A percentile compares a stretch with the other conserved stretches of the same genome.
phyloP scores from a whole-genome alignment of 1,140 invertebrate species.

The Globodera ellingtonae region DNA sequence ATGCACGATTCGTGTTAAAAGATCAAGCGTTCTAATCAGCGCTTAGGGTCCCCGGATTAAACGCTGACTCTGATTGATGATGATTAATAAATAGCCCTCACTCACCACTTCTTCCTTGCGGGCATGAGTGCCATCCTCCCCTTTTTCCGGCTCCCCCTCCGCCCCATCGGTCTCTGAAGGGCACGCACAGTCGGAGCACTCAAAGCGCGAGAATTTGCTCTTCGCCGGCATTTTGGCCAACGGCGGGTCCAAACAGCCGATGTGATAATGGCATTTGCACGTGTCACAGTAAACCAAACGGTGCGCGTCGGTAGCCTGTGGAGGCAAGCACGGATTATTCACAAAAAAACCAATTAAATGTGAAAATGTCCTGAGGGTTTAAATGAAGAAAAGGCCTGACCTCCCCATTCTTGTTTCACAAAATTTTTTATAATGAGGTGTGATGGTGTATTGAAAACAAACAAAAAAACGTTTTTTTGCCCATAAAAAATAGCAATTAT shows the following conservation, averaged over 20 bases:
- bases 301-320: constrained; percentile 74
- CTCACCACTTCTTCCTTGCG: not conserved
- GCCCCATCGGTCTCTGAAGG: constrained; percentile 27
- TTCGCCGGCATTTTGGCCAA: constrained; percentile 79
- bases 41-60: not conserved
- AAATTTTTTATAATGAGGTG: too few relatives aligned
- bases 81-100: not conserved
- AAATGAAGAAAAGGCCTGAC: too few relatives aligned
- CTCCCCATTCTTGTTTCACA: too few relatives aligned
- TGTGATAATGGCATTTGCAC: constrained; percentile 87
- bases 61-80: too few relatives aligned
- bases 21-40: too few relatives aligned
- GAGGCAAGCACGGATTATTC: not conserved
- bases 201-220: constrained; percentile 30
- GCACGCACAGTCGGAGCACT: constrained; percentile 38
- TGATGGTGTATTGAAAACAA: too few relatives aligned
- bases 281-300: constrained; percentile 89
- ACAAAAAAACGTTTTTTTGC: not conserved
- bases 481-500: not conserved
- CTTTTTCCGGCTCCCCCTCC: not conserved
- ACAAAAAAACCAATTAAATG: constrained; percentile 13
- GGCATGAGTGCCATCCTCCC: too few relatives aligned
- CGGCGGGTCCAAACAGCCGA: constrained; percentile 87
- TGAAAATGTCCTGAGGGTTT: not conserved
- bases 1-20: too few relatives aligned